phyloP scores from a whole-genome alignment of 2,888 invertebrate species.

The Protonemura montana region DNA sequence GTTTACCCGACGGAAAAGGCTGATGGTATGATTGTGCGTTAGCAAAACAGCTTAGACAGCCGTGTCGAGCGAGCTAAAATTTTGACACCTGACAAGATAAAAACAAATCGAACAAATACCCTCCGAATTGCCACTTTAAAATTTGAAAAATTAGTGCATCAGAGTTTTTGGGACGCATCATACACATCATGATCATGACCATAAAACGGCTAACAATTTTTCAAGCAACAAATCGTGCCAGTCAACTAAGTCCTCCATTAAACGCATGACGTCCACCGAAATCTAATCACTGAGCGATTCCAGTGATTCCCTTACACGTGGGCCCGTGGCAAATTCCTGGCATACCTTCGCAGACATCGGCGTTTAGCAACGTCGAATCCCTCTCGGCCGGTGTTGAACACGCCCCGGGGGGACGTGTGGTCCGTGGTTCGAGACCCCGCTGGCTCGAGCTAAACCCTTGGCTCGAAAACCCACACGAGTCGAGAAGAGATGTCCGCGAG shows the following conservation, averaged over 20 bases:
- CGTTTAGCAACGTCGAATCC: background rate
- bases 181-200: no score
- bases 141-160: no score
- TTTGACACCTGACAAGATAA: no score
- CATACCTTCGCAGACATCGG: background rate
- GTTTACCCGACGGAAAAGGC: no score
- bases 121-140: no score
- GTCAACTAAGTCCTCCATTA: background rate
- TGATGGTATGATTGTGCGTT: no score
- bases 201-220: no score
- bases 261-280: background rate
- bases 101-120: no score
- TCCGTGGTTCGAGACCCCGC: conserved; percentile 1
- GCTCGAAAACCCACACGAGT: conserved; percentile 23
- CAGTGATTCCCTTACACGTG: background rate
- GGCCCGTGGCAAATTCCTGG: background rate
- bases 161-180: no score
- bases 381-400: background rate
- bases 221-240: no score
- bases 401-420: background rate
- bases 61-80: no score
- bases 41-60: no score
- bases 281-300: background rate
- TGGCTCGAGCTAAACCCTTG: conserved; percentile 8
- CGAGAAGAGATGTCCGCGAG: background rate